phyloP scores from a whole-genome alignment of 2,888 invertebrate genomes.

The Drosophila longiperda region DNA sequence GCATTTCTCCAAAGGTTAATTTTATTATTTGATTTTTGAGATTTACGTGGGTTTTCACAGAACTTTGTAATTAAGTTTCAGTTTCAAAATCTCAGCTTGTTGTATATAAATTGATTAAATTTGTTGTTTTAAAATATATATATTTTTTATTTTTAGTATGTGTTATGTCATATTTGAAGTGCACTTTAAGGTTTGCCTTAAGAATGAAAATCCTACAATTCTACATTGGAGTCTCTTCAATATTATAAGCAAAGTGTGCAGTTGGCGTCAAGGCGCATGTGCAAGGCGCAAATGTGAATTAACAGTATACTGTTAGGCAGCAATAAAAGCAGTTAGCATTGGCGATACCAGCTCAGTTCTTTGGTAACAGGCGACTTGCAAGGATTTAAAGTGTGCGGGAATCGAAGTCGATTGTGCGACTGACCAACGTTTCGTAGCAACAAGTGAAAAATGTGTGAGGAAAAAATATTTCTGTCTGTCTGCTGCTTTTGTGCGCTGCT shows the following conservation, averaged over 20 bases:
- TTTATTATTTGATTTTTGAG: no score
- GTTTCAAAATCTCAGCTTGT: background rate
- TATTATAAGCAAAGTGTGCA: conserved; percentile 53
- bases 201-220: background rate
- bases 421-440: conserved; percentile 46
- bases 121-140: background rate
- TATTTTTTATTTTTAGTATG: background rate
- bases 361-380: conserved; percentile 21
- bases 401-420: background rate
- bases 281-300: conserved; percentile 34
- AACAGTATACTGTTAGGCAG: conserved; percentile 37
- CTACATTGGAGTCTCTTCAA: background rate
- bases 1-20: background rate
- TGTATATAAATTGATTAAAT: background rate
- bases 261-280: conserved; percentile 44
- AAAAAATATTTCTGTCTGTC: conserved; percentile 12
- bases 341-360: conserved; percentile 43
- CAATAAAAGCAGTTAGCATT: conserved; percentile 31
- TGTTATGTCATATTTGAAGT: background rate
- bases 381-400: conserved; percentile 24
- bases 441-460: conserved; percentile 48
- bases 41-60: no score
- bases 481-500: conserved; percentile 14
- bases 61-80: background rate
- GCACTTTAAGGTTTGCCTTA: background rate